These are phyloP conservation scores for Drosophila willistoni DNA, from an alignment of 1,140 invertebrate species.

Conservation along the genomic window DNA sequence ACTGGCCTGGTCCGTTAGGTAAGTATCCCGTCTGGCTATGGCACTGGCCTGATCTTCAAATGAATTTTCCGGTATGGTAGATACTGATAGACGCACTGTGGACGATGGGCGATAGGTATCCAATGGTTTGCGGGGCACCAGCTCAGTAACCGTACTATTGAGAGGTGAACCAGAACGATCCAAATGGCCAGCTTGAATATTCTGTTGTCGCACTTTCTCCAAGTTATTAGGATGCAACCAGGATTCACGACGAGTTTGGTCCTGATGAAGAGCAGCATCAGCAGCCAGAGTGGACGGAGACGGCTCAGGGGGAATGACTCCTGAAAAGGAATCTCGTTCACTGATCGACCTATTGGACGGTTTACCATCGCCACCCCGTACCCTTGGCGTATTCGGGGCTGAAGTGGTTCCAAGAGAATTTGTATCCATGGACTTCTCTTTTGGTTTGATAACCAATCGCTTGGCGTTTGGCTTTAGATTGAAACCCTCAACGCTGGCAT, in stretches of 20 bases:
- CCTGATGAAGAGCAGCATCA: constrained; percentile 25
- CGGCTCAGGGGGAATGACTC: constrained; percentile 46
- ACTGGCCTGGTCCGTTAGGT: constrained; percentile 55
- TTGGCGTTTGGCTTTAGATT: constrained; percentile 87
- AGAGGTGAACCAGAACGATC: constrained; percentile 52
- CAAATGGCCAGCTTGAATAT: constrained; percentile 57
- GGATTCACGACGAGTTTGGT: constrained; percentile 70
- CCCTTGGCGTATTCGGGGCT: constrained; percentile 1
- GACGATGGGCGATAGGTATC: constrained; percentile 59
- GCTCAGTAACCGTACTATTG: constrained; percentile 71
- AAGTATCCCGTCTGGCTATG: constrained; percentile 55
- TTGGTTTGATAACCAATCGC: constrained; percentile 85
- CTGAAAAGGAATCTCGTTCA: constrained; percentile 63
- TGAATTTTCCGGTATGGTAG: constrained; percentile 71
- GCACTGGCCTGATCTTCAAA: constrained; percentile 69
- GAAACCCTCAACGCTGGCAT: constrained; percentile 86
- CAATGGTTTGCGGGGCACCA: constrained; percentile 73
- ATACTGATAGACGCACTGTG: constrained; percentile 57
- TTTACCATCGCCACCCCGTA: constrained; percentile 8
- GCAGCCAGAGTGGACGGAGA: neutral
- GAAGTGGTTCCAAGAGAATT: neutral
- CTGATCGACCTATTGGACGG: constrained; percentile 18
- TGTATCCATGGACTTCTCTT: constrained; percentile 21
- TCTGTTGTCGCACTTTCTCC: constrained; percentile 75
- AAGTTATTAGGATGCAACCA: constrained; percentile 82